Base-by-base conservation (phyloP, 1,140 invertebrate species). In the Catajapyx aquilonaris region DNA sequence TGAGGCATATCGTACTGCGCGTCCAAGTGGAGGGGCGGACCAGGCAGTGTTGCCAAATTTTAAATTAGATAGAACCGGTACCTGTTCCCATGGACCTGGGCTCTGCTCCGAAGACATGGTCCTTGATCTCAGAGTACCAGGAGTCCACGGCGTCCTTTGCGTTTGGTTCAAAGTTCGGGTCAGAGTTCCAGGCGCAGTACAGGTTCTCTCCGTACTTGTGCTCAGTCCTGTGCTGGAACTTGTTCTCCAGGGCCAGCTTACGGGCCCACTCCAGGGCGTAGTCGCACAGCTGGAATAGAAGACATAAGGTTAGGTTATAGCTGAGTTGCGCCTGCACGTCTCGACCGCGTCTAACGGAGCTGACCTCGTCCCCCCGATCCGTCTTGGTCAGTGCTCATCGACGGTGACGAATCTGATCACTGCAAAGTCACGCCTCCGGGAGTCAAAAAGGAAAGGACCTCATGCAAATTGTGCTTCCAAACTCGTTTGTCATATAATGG, bases 181-280 rank as follows among this genome's bases (percentile, higher is more conserved):
- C 41, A 10, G 48, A 48, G 5, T 48, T 46, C 44, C 44, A 55
- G 18, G 44, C 45, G 35, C 45, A 46, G 41, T 48, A 57, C 36
- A 57, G 45, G 41, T 58, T 58, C 45, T 71, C 59, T 39, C 69
- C 65, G 52, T 71, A 63, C 47, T 69, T 48, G 55, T 60, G 57
- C 54, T 70, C 54, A 57, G 73, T 51, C 50, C 69, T 62, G 45
- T 75, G 71, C 33, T 62, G 56, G 48, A 87, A 66, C 39, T 59
- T 62, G 42, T 78, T 71, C 38, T 65, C 70, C 44, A 64, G 65
- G 1, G 80, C 73, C 33, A 86, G 59, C 25, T 72, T 70, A 20
- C 74, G 65, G 0, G 81, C 81, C 80, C 81, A 86, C 40, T 68
- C 56, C 54, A 72, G 62, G 41, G 71, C 54, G 38, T 55, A 52